Base-by-base conservation (phyloP, 2,888 invertebrate species). In the Trissoscelio sp. region DNA sequence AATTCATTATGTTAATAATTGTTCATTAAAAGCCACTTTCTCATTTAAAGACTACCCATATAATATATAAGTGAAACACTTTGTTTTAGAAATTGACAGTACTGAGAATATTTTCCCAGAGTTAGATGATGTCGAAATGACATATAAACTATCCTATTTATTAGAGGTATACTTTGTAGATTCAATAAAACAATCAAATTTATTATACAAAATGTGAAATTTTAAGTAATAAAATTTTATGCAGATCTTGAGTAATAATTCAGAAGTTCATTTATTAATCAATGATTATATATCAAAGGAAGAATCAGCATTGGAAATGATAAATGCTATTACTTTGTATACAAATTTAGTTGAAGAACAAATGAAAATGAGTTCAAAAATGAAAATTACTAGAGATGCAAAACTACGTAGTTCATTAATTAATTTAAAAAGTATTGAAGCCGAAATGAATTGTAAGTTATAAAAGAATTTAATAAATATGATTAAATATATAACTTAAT, bases 401-500 rank as follows among this genome's bases (percentile, higher is more conserved):
- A 55, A 67, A 62, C 39, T 79, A 18, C 28, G 24, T 6, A 55
- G n/a, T 62, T 51, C 62, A 4, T 12, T 44, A 18, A 14, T 37
- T 3, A 74, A 55, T 69, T 9, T 74, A 2, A 66, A 60, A 22
- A 48, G 11, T 16, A 67, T 55, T 44, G 73, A 79, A 57, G 14
- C 16, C 0, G 74, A 74, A 69, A 46, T 79, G 48, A 58, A 74
- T 31, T 2, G 79, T 79, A 62, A 67, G 42, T 64, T 39, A 22
- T 14, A 5, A 24, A 24, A 24, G 9, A 55, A 55, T 18, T n/a
- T n/a, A n/a, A n/a, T n/a, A n/a, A n/a, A n/a, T n/a, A n/a, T n/a
- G n/a, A n/a, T n/a, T 7, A 16, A 3, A 53, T 53, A 53, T 37
- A 16, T 3, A 18, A 37, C 14, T 42, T 39, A 42, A 18, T 5